phyloP scores from a whole-genome alignment of 2,888 invertebrate genomes.

The Tetanocera ferruginea region DNA sequence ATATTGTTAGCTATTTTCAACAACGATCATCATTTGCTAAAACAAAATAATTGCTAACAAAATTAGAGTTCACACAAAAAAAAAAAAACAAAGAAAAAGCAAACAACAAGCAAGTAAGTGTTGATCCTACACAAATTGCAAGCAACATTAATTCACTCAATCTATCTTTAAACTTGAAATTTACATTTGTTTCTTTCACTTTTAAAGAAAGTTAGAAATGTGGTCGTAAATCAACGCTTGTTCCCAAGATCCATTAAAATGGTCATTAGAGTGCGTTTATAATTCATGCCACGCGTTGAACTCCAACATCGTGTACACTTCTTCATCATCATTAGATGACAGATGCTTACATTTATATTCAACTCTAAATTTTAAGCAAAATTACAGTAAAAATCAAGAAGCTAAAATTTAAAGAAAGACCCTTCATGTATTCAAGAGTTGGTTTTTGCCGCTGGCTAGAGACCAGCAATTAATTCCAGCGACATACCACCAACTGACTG shows the following conservation, averaged over 20 bases:
- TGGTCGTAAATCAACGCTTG: neutral
- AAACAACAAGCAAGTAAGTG: too few species aligned
- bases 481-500: neutral
- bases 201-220: conserved; percentile 42
- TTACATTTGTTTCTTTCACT: conserved; percentile 1
- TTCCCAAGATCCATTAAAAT: conserved; percentile 35
- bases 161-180: too few species aligned
- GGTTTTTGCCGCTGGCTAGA: neutral
- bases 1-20: too few species aligned
- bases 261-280: conserved; percentile 29
- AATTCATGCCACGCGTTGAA: conserved; percentile 42
- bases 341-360: neutral
- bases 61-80: too few species aligned
- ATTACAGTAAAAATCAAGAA: neutral
- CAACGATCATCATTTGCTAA: too few species aligned
- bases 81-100: too few species aligned
- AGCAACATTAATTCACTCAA: too few species aligned
- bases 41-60: too few species aligned
- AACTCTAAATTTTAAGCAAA: neutral
- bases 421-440: neutral
- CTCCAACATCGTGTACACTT: conserved; percentile 23
- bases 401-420: neutral
- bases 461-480: neutral
- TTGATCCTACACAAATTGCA: too few species aligned
- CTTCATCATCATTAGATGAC: conserved; percentile 14